Base-by-base conservation (phyloP, 1,140 invertebrate species). In the Hylaeus anthracinus region DNA sequence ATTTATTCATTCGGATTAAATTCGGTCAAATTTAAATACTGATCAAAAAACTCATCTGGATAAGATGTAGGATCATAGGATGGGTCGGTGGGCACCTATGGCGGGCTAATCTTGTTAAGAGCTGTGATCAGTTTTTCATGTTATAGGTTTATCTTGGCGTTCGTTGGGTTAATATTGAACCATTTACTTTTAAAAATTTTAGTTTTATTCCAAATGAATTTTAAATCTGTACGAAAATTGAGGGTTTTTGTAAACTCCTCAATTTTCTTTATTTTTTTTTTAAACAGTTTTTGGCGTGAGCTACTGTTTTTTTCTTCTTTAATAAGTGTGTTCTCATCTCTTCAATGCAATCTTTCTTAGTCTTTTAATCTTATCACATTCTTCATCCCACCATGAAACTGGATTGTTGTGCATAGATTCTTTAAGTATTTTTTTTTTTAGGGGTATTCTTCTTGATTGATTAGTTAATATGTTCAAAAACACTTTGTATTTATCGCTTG, bases 161-260 rank as follows among this genome's bases (percentile, higher is more conserved):
- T 3, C 4, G 2, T 48, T 6, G 8, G 15, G 6, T 48, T 65
- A 45, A 5, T 10, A 12, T 43, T n/a, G n/a, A 41, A 8, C 63
- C 41, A 74, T 65, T 74, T 74, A 53, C 65, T 74, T 65, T 74
- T 74, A 43, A 64, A 37, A n/a, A 74, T 43, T 55, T 74, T 65
- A 55, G 10, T 64, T 65, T n/a, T 74, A 3, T 56, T 74, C 61
- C 61, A 74, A 8, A 39, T 9, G 10, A 64, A 74, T 65, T 65
- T 74, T 48, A 26, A 26, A 26, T 26, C 26, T 26, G 26, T 26
- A 26, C 26, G 26, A 26, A 26, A 26, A 26, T 26, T 26, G 26
- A 0, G 26, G 26, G 26, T 26, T 26, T 26, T 26, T 26, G 26
- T 26, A 26, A 0, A 26, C 26, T 26, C 26, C 26, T 26, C 26